These are phyloP conservation scores for Zeus faber DNA, from an alignment of 2,113 vertebrate genomes.

Conservation along the genomic window DNA sequence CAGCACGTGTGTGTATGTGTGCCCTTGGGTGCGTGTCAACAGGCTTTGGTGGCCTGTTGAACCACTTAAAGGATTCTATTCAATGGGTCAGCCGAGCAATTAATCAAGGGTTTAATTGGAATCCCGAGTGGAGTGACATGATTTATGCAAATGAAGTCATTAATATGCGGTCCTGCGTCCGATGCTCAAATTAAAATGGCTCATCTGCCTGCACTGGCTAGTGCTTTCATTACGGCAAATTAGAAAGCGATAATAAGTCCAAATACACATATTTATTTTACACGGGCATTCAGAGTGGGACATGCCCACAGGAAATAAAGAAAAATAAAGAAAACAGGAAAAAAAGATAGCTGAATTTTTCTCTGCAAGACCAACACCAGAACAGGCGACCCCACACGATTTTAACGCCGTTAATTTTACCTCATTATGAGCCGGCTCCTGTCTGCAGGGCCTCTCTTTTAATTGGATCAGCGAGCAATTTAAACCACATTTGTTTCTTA, in stretches of 20 bases:
- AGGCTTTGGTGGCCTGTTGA: slow-evolving; percentile 69
- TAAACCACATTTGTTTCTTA: slow-evolving; percentile 64
- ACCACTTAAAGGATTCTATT: slow-evolving; percentile 78
- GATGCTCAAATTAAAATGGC: slow-evolving; percentile 69
- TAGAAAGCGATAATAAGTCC: slow-evolving; percentile 69
- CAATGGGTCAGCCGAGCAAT: slow-evolving; percentile 74
- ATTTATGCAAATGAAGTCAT: slow-evolving; percentile 78
- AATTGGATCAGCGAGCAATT: slow-evolving; percentile 71
- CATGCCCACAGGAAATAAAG: slow-evolving; percentile 49
- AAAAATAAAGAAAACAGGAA: slow-evolving; percentile 44
- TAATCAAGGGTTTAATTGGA: slow-evolving; percentile 77
- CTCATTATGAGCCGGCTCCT: slow-evolving; percentile 62
- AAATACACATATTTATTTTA: slow-evolving; percentile 75
- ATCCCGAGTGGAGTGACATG: slow-evolving; percentile 73
- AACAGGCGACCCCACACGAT: slow-evolving; percentile 40
- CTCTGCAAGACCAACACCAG: slow-evolving; percentile 23
- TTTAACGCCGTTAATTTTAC: slow-evolving; percentile 59
- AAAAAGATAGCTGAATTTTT: slow-evolving; percentile 39
- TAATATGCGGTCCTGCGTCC: slow-evolving; percentile 70
- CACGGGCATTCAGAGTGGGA: slow-evolving; percentile 44
- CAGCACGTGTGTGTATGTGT: background rate
- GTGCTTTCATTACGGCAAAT: slow-evolving; percentile 71
- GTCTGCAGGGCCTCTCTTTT: slow-evolving; percentile 68
- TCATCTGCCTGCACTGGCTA: slow-evolving; percentile 55
- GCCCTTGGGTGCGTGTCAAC: slow-evolving; percentile 53